Base-by-base conservation (phyloP, 2,113 vertebrate species). In the Hemicordylus capensis region DNA sequence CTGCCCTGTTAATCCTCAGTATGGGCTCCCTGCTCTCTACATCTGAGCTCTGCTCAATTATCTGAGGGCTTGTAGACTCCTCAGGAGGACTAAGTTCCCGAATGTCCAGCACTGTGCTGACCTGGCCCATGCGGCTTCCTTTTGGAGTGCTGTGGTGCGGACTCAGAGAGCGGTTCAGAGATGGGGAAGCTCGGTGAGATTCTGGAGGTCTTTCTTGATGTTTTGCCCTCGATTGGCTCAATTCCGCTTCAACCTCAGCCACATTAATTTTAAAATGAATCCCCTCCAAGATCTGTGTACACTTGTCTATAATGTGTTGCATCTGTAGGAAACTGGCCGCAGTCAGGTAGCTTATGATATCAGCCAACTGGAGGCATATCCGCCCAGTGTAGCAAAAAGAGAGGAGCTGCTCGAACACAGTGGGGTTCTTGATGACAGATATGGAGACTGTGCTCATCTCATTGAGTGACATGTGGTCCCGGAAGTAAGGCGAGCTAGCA, bases 221-320 rank as follows among this genome's bases (percentile, higher is more conserved):
- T 89, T 96, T 97, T 48, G 86, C 93, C 93, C 94, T 94, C 2
- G 89, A 97, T 77, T 97, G 97, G 92, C 95, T 94, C 82, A 98
- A 80, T 83, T 98, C 98, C 0, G 96, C 97, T 51, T 98, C 98
- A 56, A 98, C 95, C 44, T 98, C 98, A 0, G 98, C 96, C 93
- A 99, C 94, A 0, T 97, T 98, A 61, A 99, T 99, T 96, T 99
- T 99, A 93, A 99, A 98, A 88, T 99, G 99, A 91, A 99, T 99
- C 4, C 98, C 98, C 94, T 99, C 99, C 1, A 99, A 97, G 92
- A 99, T 98, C 96, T 99, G 98, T 0, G 99, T 99, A 94, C 99
- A 99, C 86, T 98, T 98, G 96, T 99, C 99, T 86, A 99, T 99
- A 85, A 99, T 98, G 93, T 99, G 98, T 94, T 99, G 99, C 98